phyloP scores from a whole-genome alignment of 1,140 invertebrate species.

The Zeugodacus cucurbitae region DNA sequence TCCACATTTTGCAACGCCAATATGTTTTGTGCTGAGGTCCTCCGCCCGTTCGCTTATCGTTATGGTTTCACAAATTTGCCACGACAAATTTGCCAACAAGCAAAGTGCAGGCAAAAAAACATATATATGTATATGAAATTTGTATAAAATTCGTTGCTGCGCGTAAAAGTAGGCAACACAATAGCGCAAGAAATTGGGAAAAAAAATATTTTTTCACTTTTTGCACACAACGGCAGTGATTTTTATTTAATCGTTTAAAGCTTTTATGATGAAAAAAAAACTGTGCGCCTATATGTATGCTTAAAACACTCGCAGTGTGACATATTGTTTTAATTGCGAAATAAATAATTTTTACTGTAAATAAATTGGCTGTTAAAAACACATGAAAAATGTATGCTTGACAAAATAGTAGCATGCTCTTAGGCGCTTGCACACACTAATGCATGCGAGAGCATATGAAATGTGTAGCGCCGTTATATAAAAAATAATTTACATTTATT shows the following conservation, averaged over 20 bases:
- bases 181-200: neutral
- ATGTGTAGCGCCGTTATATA: too few relatives aligned
- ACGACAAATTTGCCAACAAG: slow-evolving; percentile 24
- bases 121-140: neutral
- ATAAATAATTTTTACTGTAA: slow-evolving; percentile 37
- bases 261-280: neutral
- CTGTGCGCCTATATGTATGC: neutral
- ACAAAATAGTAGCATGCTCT: neutral
- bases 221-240: neutral
- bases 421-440: neutral
- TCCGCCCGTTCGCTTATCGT: slow-evolving; percentile 1
- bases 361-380: slow-evolving; percentile 39
- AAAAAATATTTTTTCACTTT: neutral
- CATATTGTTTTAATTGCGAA: slow-evolving; percentile 40
- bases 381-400: neutral
- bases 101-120: neutral
- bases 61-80: slow-evolving; percentile 36
- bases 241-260: slow-evolving; percentile 38
- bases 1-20: neutral
- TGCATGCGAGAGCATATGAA: neutral
- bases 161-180: neutral
- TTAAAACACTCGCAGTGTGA: neutral
- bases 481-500: neutral
- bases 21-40: neutral
- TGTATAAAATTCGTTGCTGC: neutral